Conservation (phyloP, 2,888 invertebrate species). For the Andrena praecox region DNA sequence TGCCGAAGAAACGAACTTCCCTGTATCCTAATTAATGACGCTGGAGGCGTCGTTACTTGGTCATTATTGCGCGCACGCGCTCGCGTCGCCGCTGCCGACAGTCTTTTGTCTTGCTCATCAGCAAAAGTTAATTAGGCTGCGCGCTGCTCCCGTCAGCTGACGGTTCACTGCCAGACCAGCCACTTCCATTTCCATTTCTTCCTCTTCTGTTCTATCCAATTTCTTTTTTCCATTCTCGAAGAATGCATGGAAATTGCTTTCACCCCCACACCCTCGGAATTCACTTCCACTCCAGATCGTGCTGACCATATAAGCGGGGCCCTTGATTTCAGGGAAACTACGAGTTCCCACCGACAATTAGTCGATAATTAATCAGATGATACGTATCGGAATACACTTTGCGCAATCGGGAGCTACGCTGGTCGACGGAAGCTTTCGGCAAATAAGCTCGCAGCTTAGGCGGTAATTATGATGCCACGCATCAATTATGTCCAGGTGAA, state of each 20-base stretch:
- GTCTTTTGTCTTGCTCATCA: conserved; percentile 56
- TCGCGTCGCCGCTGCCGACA: conserved; percentile 19
- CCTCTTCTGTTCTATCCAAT: background rate
- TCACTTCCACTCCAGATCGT: background rate
- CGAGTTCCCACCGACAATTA: conserved; percentile 63
- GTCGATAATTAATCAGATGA: conserved; percentile 62
- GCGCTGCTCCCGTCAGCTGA: conserved; percentile 35
- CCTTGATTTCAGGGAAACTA: background rate
- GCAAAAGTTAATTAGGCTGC: conserved; percentile 62
- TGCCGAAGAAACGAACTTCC: conserved; percentile 17
- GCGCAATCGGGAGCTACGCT: conserved; percentile 40
- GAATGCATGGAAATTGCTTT: conserved; percentile 27
- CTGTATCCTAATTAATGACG: conserved; percentile 51
- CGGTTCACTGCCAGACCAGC: conserved; percentile 8
- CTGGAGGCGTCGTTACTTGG: conserved; percentile 29
- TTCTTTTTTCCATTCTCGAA: background rate
- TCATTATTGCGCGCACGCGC: conserved; percentile 40
- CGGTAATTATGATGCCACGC: conserved; percentile 65
- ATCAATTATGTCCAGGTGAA: conserved; percentile 64
- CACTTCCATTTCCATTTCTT: conserved; percentile 3
- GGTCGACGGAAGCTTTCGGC: conserved; percentile 35
- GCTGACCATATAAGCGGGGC: background rate
- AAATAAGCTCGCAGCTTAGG: conserved; percentile 62
- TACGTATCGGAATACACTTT: conserved; percentile 38
- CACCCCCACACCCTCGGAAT: background rate